phyloP scores from a whole-genome alignment of 2,888 invertebrate genomes.

The Hypolimnas misippus region DNA sequence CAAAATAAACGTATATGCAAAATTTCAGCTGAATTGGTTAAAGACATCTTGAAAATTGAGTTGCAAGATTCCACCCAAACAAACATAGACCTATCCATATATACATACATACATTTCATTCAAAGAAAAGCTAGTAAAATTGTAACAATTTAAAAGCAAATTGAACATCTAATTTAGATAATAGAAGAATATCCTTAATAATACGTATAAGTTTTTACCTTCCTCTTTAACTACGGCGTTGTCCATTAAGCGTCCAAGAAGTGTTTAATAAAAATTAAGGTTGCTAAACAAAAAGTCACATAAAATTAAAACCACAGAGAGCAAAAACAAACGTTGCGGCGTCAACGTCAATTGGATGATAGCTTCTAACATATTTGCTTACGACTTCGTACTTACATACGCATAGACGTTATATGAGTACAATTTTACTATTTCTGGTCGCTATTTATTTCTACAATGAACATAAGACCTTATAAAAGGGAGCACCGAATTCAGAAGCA shows the following conservation, averaged over 20 bases:
- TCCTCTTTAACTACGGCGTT: constrained; percentile 1
- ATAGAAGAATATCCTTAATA: background rate
- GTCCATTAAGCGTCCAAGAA: constrained; percentile 2
- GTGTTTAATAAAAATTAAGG: constrained; percentile 38
- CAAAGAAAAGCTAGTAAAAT: background rate
- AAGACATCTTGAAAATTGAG: no score
- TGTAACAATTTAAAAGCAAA: background rate
- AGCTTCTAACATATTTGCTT: background rate
- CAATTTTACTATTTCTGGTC: no score
- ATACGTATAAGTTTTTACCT: background rate
- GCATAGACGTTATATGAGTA: no score
- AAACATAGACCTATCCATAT: no score
- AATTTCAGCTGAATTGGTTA: no score
- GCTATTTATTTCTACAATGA: no score
- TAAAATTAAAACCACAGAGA: constrained; percentile 19
- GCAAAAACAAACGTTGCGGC: constrained; percentile 17
- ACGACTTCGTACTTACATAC: background rate
- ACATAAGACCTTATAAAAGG: no score
- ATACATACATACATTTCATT: no score
- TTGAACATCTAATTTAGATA: background rate
- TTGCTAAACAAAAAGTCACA: constrained; percentile 28
- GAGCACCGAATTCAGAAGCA: no score
- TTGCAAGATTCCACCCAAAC: no score
- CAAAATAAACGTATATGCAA: no score
- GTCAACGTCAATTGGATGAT: constrained; percentile 7